phyloP scores from a whole-genome alignment of 2,888 invertebrate genomes.

The Hyppa rectilinea region DNA sequence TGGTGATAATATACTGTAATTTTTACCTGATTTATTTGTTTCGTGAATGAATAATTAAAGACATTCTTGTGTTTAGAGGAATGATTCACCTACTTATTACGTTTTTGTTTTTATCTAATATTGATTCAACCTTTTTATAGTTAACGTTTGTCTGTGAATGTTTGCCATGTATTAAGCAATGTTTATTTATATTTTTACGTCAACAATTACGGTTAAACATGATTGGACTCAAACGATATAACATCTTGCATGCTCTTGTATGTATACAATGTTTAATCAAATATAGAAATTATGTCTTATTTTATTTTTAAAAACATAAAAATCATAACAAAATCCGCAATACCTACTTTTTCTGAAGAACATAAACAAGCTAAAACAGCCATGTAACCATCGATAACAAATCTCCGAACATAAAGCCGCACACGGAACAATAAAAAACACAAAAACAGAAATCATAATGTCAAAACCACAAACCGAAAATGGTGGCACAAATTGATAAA shows the following conservation, averaged over 20 bases:
- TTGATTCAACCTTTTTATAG: not conserved
- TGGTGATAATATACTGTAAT: too few relatives aligned
- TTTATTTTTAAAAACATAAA: not conserved
- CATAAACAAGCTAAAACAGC: not conserved
- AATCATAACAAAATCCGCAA: not conserved
- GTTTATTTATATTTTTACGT: too few relatives aligned
- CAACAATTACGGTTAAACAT: too few relatives aligned
- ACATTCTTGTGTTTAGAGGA: not conserved
- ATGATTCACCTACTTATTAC: too few relatives aligned
- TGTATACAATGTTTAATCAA: too few relatives aligned
- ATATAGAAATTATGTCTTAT: too few relatives aligned
- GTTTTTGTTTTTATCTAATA: not conserved
- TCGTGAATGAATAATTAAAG: too few relatives aligned
- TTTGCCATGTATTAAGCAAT: not conserved
- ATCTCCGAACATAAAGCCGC: slow-evolving; percentile 9
- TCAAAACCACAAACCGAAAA: slow-evolving; percentile 37
- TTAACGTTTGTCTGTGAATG: not conserved
- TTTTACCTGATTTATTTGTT: too few relatives aligned
- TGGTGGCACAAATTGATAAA: slow-evolving; percentile 46
- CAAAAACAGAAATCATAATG: slow-evolving; percentile 37
- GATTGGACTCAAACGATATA: too few relatives aligned
- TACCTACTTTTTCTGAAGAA: not conserved
- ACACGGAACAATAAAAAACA: slow-evolving; percentile 10
- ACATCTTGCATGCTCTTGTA: too few relatives aligned
- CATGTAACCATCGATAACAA: slow-evolving; percentile 21